Conservation (phyloP, 1,140 invertebrate genomes). For the Pseudomyrmex cubaensis region DNA sequence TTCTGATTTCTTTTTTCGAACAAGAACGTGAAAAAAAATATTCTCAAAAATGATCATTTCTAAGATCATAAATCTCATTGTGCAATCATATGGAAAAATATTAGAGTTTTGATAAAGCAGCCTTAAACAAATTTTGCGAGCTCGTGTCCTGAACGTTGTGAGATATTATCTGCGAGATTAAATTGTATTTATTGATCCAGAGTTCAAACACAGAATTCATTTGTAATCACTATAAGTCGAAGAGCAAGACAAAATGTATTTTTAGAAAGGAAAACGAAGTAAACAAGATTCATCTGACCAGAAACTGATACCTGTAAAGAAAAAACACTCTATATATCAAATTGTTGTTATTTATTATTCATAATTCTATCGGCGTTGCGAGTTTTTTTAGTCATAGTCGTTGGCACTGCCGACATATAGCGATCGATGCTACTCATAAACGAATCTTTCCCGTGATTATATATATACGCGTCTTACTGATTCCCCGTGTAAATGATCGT, state of each 20-base stretch:
- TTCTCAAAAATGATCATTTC: background rate
- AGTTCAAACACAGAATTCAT: constrained; percentile 39
- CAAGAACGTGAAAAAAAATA: background rate
- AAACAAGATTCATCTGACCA: constrained; percentile 66
- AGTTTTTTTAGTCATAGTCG: constrained; percentile 62
- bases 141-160: background rate
- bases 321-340: constrained; percentile 53
- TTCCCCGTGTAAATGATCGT: constrained; percentile 33
- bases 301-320: constrained; percentile 73
- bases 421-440: constrained; percentile 54
- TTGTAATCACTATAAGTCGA: constrained; percentile 29
- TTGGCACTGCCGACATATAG: constrained; percentile 58
- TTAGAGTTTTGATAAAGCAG: constrained; percentile 14
- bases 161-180: background rate
- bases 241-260: constrained; percentile 62
- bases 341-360: constrained; percentile 69
- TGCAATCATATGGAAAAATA: constrained; percentile 1
- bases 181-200: constrained; percentile 41
- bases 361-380: constrained; percentile 70
- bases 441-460: constrained; percentile 42
- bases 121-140: background rate
- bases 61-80: background rate
- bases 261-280: constrained; percentile 61
- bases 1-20: background rate
- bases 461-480: constrained; percentile 48